Conservation (phyloP, 2,888 invertebrate genomes). For the Dolichomitus sp. region DNA sequence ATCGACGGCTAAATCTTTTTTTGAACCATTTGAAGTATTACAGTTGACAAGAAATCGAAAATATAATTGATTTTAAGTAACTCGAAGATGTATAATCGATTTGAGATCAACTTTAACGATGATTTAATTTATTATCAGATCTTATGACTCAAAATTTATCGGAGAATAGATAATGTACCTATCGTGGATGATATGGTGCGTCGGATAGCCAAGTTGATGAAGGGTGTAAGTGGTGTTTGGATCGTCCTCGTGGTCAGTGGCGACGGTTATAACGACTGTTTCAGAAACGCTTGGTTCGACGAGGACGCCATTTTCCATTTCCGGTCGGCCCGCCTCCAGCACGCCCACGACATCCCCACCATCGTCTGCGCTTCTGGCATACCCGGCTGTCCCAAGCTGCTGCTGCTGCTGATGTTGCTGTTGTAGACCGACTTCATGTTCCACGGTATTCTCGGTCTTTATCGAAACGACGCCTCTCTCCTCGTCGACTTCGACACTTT, state of each 20-base stretch:
- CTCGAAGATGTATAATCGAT: not conserved
- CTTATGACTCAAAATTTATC: not conserved
- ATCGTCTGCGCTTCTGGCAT: slow-evolving; percentile 74
- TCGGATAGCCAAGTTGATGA: slow-evolving; percentile 75
- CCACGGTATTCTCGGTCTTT: slow-evolving; percentile 63
- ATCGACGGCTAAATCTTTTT: not conserved
- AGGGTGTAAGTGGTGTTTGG: slow-evolving; percentile 74
- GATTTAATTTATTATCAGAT: not conserved
- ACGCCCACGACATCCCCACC: slow-evolving; percentile 84
- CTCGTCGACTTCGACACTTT: slow-evolving; percentile 63
- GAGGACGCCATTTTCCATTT: slow-evolving; percentile 84
- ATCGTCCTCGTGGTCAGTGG: slow-evolving; percentile 72
- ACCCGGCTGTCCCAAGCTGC: slow-evolving; percentile 70
- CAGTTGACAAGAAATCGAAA: not conserved
- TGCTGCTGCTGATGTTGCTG: slow-evolving; percentile 70
- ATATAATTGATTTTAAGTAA: not conserved
- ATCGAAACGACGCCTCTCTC: slow-evolving; percentile 54
- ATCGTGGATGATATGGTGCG: slow-evolving; percentile 74
- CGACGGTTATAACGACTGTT: slow-evolving; percentile 72
- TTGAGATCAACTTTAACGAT: not conserved
- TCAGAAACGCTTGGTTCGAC: slow-evolving; percentile 74
- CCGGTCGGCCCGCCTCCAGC: slow-evolving; percentile 84
- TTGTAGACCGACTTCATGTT: slow-evolving; percentile 61
- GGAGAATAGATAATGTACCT: slow-evolving; percentile 71
- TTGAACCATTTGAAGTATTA: not conserved